Evolutionary conservation across 2,113 vertebrate species (phyloP).

Genomic region (Psittacara wagleri): DNA sequence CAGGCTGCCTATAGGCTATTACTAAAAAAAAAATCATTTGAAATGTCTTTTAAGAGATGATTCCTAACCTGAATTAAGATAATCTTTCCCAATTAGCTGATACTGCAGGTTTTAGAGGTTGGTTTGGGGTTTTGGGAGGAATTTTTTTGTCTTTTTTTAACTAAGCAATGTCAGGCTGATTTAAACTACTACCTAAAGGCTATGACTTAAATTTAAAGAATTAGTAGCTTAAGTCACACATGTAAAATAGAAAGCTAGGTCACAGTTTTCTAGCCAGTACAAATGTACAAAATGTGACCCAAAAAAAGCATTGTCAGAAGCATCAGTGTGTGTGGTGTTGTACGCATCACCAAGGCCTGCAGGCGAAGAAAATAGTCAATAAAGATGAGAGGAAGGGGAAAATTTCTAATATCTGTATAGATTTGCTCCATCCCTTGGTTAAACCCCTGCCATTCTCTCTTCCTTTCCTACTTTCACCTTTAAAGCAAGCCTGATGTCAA

Average conservation of each 20-base stretch:
- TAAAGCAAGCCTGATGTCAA: background rate
- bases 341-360: background rate
- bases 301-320: background rate
- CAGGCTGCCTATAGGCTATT: background rate
- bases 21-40: background rate
- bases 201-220: background rate
- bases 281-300: background rate
- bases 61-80: background rate
- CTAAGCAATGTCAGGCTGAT: background rate
- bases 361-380: background rate
- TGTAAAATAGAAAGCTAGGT: background rate
- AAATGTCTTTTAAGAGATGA: conserved; percentile 16
- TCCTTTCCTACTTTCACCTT: background rate
- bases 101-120: background rate
- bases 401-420: background rate
- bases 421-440: background rate
- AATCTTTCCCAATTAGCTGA: background rate
- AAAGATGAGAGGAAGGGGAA: background rate
- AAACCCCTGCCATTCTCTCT: background rate
- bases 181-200: conserved; percentile 10
- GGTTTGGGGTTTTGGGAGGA: background rate
- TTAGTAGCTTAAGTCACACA: background rate
- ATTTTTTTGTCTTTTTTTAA: background rate
- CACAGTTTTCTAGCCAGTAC: background rate
- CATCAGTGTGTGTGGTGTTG: rapidly evolving